These are phyloP conservation scores for Clusia tigrina DNA, from an alignment of 2,888 invertebrate species.

Conservation along the genomic window DNA sequence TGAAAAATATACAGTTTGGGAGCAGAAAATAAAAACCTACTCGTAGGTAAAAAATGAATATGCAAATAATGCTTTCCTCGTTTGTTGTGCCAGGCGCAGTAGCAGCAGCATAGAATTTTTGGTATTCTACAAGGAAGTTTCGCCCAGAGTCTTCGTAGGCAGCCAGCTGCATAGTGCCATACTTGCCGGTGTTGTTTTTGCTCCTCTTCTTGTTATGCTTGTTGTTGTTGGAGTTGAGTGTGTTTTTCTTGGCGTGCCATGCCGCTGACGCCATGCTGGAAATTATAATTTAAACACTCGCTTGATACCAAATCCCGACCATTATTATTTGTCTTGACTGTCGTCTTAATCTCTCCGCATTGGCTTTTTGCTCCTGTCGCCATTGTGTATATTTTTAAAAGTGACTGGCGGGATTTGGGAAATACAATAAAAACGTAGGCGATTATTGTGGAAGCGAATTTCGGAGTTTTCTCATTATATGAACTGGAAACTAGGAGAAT, in stretches of 20 bases:
- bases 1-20: conserved; percentile 22
- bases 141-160: too few species aligned
- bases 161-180: too few species aligned
- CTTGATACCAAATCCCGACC: conserved; percentile 34
- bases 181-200: background rate
- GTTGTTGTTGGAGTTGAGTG: conserved; percentile 5
- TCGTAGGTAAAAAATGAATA: conserved; percentile 11
- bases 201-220: conserved; percentile 3
- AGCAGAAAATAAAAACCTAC: too few species aligned
- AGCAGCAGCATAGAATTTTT: too few species aligned
- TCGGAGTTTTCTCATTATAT: too few species aligned
- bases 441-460: too few species aligned
- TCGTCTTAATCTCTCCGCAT: conserved; percentile 38
- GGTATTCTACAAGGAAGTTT: too few species aligned
- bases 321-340: conserved; percentile 42
- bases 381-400: background rate
- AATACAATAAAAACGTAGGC: too few species aligned
- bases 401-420: background rate
- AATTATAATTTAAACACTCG: conserved; percentile 38
- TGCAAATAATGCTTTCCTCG: conserved; percentile 13
- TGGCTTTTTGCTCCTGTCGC: conserved; percentile 31
- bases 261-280: conserved; percentile 17
- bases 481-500: too few species aligned
- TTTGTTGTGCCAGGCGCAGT: background rate
- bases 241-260: conserved; percentile 4